Conservation (phyloP, 2,797 vertebrate genomes). For the Cephalopachus bancanus region DNA sequence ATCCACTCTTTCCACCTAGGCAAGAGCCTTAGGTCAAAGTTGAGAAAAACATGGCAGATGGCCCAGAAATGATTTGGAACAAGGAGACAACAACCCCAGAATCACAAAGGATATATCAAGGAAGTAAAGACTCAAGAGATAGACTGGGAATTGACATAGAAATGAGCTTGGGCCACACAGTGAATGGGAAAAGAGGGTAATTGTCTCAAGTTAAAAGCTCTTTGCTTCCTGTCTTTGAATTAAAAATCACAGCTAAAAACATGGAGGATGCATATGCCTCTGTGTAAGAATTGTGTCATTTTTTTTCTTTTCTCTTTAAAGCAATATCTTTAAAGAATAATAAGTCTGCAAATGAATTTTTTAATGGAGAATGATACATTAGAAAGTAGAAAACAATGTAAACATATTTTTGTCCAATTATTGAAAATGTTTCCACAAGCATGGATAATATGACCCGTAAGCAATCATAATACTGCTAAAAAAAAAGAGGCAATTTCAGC, state of each 20-base stretch:
- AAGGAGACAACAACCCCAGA: neutral
- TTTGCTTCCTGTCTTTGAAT: constrained; percentile 24
- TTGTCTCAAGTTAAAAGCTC: neutral
- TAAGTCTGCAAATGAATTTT: neutral
- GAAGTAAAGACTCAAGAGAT: neutral
- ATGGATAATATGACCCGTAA: constrained; percentile 46
- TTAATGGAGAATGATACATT: constrained; percentile 1
- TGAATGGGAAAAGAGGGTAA: neutral
- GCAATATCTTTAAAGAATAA: constrained; percentile 54
- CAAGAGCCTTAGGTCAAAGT: neutral
- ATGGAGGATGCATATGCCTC: neutral
- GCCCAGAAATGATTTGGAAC: neutral
- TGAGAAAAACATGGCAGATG: neutral
- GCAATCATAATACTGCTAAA: neutral
- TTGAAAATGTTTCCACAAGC: constrained; percentile 56
- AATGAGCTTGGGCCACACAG: neutral
- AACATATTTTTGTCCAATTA: constrained; percentile 58
- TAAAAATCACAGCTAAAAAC: constrained; percentile 38
- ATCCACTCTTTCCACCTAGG: neutral
- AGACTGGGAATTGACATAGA: neutral
- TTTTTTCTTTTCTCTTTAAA: neutral
- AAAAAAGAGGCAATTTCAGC: neutral
- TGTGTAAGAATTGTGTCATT: neutral
- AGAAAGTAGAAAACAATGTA: constrained; percentile 23
- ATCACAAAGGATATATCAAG: neutral